These are phyloP conservation scores for Cyprinodon brontotheroides DNA, from an alignment of 2,113 vertebrate genomes.

Conservation along the genomic window DNA sequence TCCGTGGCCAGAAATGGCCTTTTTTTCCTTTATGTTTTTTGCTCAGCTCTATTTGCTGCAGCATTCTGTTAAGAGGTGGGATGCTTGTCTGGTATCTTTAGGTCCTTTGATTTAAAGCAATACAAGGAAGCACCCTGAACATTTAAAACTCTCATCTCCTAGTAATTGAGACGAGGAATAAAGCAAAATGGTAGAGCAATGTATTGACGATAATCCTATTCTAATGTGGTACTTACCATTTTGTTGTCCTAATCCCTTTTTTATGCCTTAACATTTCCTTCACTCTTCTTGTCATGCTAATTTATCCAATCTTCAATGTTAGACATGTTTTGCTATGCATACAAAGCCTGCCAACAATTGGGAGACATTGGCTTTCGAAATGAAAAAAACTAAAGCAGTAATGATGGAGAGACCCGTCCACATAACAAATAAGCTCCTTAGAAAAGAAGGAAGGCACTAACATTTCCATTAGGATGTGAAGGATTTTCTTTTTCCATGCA, in stretches of 20 bases:
- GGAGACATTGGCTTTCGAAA: not conserved
- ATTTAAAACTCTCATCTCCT: not conserved
- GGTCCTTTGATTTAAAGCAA: conserved; percentile 15
- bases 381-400: not conserved
- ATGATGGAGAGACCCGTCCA: not conserved
- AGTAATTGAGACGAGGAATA: conserved; percentile 2
- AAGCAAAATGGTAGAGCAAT: not conserved
- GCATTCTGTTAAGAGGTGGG: not conserved
- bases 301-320: not conserved
- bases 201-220: not conserved
- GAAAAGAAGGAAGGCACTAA: not conserved
- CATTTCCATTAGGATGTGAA: not conserved
- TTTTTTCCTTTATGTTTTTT: not conserved
- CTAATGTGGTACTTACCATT: not conserved
- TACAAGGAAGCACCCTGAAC: not conserved
- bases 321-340: not conserved
- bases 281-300: not conserved
- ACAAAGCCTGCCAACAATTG: not conserved
- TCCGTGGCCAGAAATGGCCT: not conserved
- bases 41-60: conserved; percentile 20
- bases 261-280: not conserved
- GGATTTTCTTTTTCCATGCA: not conserved
- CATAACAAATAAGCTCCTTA: not conserved
- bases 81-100: conserved; percentile 12
- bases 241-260: not conserved